A percentile compares a stretch with the other conserved stretches of the same genome.
Conservation (phyloP, 2,113 vertebrate species). For the Ptilonorhynchus violaceus region DNA sequence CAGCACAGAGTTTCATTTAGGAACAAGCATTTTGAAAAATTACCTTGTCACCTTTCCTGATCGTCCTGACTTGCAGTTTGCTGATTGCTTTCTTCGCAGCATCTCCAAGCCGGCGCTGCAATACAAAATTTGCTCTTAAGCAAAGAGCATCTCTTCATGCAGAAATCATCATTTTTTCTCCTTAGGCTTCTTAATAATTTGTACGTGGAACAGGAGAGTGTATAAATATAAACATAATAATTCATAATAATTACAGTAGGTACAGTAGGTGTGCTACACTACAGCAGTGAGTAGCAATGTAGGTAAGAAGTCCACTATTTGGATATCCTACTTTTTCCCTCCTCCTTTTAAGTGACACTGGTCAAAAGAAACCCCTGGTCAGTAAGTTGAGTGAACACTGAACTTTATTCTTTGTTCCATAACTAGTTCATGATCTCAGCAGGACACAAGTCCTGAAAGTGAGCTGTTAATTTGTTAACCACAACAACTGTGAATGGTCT, state of each 20-base stretch:
- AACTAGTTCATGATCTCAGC: neutral
- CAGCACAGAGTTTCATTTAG: neutral
- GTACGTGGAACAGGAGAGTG: neutral
- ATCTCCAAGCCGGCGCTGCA: slow-evolving; percentile 93
- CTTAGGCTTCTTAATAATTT: neutral
- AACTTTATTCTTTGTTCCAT: neutral
- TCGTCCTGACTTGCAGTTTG: slow-evolving; percentile 94
- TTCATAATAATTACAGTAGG: neutral
- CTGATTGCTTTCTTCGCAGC: slow-evolving; percentile 98
- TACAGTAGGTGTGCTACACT: neutral
- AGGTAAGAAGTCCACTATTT: neutral
- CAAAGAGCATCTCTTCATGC: neutral
- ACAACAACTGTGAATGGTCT: neutral
- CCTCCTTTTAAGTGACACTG: neutral
- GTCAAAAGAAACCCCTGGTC: neutral
- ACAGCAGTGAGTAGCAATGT: neutral
- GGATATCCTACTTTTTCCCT: neutral
- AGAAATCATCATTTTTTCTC: neutral
- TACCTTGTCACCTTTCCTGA: slow-evolving; percentile 98
- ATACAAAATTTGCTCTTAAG: slow-evolving; percentile 59
- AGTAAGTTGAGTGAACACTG: neutral
- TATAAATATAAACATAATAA: neutral
- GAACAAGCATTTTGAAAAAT: slow-evolving; percentile 27
- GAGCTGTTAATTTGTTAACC: neutral
- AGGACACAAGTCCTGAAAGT: neutral